Conservation (phyloP, 2,797 vertebrate genomes). For the Syncerus caffer region DNA sequence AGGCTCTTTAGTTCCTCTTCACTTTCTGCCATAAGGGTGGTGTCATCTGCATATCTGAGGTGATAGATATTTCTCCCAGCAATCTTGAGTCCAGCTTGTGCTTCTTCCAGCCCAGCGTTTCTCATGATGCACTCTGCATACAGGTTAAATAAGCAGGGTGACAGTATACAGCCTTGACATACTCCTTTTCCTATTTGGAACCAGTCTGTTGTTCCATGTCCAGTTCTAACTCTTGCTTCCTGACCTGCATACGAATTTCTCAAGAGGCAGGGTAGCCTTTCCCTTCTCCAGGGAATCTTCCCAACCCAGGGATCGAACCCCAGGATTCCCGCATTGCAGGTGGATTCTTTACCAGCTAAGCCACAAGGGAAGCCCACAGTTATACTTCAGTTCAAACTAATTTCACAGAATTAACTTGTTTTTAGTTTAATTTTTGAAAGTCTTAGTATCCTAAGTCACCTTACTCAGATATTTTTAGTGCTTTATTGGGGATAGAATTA, state of each 20-base stretch:
- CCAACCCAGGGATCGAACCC: not conserved
- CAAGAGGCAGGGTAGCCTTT: not conserved
- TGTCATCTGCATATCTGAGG: not conserved
- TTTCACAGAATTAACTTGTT: not conserved
- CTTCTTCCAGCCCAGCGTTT: not conserved
- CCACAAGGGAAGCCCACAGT: not conserved
- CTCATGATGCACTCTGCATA: not conserved
- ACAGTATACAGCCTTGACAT: not conserved
- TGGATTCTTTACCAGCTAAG: not conserved
- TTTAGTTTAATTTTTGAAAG: constrained; percentile 18
- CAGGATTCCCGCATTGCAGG: not conserved
- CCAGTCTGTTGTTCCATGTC: not conserved
- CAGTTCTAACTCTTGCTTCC: not conserved
- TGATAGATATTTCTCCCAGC: not conserved
- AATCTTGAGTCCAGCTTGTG: not conserved
- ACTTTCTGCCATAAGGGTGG: not conserved
- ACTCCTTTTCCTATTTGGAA: not conserved
- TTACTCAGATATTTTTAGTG: not conserved
- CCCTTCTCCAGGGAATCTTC: not conserved
- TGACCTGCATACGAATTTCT: not conserved
- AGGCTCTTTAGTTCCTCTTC: not conserved
- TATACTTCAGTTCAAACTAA: not conserved
- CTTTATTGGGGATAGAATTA: not conserved
- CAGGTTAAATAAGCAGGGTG: not conserved
- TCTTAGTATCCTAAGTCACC: not conserved